Percentiles rank a stretch among this genome's conserved stretches.
Evolutionary conservation across 2,113 vertebrate species (phyloP).

Genomic region (Acinonyx jubatus): DNA sequence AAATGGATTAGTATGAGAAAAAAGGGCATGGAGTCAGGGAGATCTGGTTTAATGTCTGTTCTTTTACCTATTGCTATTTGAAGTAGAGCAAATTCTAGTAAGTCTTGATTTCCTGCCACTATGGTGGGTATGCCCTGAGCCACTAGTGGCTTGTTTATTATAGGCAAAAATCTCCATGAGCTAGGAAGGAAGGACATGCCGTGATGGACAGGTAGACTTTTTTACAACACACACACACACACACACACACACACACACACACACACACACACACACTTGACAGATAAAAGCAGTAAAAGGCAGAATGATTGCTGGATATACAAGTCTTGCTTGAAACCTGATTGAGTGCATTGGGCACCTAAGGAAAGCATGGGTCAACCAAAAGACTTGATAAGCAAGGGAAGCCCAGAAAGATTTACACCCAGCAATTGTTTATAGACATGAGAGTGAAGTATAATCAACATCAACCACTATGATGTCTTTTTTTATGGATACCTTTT

Average conservation of each 20-base stretch:
- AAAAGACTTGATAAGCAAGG: not conserved
- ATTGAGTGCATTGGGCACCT: not conserved
- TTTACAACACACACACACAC: too few species aligned
- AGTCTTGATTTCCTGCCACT: not conserved
- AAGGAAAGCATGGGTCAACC: not conserved
- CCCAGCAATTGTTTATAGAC: accelerated
- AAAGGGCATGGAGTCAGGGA: not conserved
- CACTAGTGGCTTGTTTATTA: not conserved
- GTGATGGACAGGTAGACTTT: not conserved
- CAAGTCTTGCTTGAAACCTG: not conserved
- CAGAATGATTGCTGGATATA: not conserved
- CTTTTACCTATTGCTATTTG: not conserved
- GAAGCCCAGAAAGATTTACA: not conserved
- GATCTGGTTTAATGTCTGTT: not conserved
- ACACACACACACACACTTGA: not conserved
- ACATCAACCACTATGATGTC: not conserved
- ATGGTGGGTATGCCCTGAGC: not conserved
- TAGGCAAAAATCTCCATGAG: not conserved
- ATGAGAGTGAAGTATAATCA: not conserved
- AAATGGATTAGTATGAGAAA: not conserved
- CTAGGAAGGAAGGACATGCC: not conserved
- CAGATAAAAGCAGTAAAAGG: not conserved
- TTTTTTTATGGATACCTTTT: not conserved
- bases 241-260: not conserved
- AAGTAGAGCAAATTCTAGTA: not conserved